phyloP scores from a whole-genome alignment of 1,140 invertebrate genomes.

The Chrysopa pallens region DNA sequence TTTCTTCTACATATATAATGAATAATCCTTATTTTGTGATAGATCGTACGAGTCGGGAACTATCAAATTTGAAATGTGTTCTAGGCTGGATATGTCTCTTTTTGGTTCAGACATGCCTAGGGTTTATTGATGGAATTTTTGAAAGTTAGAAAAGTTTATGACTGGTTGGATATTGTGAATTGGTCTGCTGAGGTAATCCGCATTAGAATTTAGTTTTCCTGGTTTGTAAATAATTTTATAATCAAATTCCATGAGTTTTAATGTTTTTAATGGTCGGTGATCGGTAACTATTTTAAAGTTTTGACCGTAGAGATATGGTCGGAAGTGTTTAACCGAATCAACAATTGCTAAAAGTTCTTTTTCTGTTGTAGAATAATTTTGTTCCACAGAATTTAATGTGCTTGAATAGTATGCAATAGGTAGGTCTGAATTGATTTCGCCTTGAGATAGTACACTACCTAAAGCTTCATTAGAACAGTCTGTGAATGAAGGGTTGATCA shows the following conservation, averaged over 20 bases:
- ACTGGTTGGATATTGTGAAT: no score
- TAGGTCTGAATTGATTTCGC: slow-evolving; percentile 11
- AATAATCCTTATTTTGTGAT: no score
- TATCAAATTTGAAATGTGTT: no score
- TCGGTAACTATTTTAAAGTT: slow-evolving; percentile 13
- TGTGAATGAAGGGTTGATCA: slow-evolving; percentile 14
- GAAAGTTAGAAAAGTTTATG: no score
- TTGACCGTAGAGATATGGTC: slow-evolving; percentile 12
- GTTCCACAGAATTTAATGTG: slow-evolving; percentile 15
- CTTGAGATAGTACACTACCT: slow-evolving; percentile 18
- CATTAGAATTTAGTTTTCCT: slow-evolving; percentile 12
- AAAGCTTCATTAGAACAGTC: slow-evolving; percentile 15
- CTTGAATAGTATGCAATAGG: slow-evolving; percentile 16
- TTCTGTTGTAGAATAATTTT: slow-evolving; percentile 11
- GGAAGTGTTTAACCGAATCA: slow-evolving; percentile 19
- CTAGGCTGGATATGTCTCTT: no score
- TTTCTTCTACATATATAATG: no score
- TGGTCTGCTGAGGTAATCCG: slow-evolving; percentile 7
- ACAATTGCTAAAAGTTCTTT: slow-evolving; percentile 16
- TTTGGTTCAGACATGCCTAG: no score
- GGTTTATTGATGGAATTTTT: no score
- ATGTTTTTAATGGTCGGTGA: slow-evolving; percentile 18
- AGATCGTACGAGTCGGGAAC: no score
- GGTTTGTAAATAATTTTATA: slow-evolving; percentile 18
- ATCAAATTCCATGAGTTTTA: slow-evolving; percentile 15